Evolutionary conservation across 2,113 vertebrate genomes (phyloP).

Genomic region (Caretta caretta): DNA sequence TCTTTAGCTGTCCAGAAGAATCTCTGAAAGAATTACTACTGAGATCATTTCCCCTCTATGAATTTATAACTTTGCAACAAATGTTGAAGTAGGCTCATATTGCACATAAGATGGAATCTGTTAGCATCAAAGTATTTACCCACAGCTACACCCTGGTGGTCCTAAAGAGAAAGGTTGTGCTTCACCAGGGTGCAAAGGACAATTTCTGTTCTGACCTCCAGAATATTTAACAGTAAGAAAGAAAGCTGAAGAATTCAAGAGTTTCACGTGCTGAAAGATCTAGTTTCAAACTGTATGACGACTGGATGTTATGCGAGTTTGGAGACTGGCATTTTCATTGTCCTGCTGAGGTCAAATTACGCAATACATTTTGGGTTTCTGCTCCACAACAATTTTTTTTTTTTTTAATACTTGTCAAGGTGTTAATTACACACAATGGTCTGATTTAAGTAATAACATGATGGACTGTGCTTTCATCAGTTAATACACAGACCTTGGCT

Average conservation of each 20-base stretch:
- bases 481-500: background rate
- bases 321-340: background rate
- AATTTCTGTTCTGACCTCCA: background rate
- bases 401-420: background rate
- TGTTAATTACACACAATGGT: background rate
- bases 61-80: background rate
- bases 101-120: background rate
- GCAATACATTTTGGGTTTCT: background rate
- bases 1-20: background rate
- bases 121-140: background rate
- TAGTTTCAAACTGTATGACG: background rate
- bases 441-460: background rate
- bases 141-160: background rate
- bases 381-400: background rate
- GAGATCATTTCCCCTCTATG: background rate
- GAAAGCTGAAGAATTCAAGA: background rate
- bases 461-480: fast-evolving
- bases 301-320: background rate
- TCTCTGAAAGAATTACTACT: background rate
- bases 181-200: background rate
- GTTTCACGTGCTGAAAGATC: background rate
- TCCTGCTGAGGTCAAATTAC: background rate
- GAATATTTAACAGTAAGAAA: background rate
- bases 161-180: background rate
- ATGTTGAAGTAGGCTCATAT: background rate